Percentiles rank a stretch among this genome's conserved stretches.
Evolutionary conservation across 1,140 invertebrate species (phyloP).

Genomic region (Drosophila malerkotliana): DNA sequence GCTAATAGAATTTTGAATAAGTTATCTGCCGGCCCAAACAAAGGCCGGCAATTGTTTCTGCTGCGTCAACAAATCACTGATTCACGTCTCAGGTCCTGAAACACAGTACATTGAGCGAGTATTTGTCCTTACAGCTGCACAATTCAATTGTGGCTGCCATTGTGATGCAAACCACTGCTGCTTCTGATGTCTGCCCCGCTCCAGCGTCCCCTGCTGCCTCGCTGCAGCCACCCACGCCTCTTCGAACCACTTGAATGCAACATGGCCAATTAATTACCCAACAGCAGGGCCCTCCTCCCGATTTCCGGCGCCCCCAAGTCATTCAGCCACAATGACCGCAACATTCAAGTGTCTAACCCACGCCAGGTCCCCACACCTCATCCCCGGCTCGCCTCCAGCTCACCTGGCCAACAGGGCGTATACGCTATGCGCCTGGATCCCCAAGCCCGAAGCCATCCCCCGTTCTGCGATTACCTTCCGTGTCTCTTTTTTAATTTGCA

Average conservation of each 20-base stretch:
- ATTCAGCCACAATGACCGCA: slow-evolving; percentile 59
- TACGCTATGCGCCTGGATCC: not conserved
- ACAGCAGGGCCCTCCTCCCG: slow-evolving; percentile 51
- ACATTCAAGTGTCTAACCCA: slow-evolving; percentile 68
- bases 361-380: not conserved
- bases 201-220: not conserved
- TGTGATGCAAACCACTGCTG: slow-evolving; percentile 59
- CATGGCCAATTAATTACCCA: slow-evolving; percentile 81
- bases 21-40: slow-evolving; percentile 34
- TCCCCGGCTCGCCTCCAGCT: slow-evolving; percentile 36
- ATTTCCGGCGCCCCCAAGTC: not conserved
- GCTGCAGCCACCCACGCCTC: not conserved
- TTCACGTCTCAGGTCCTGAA: slow-evolving; percentile 36
- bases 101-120: slow-evolving; percentile 28
- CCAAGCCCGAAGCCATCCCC: not conserved
- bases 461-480: slow-evolving; percentile 24
- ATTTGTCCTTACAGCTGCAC: slow-evolving; percentile 30
- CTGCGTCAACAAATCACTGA: slow-evolving; percentile 43
- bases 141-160: slow-evolving; percentile 69
- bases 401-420: slow-evolving; percentile 62
- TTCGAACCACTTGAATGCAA: slow-evolving; percentile 71
- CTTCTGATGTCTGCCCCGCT: slow-evolving; percentile 29
- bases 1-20: slow-evolving; percentile 69
- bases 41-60: slow-evolving; percentile 40
- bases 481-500: slow-evolving; percentile 70